These are phyloP conservation scores for Pempheris klunzingeri DNA, from an alignment of 2,797 vertebrate genomes.

Conservation along the genomic window DNA sequence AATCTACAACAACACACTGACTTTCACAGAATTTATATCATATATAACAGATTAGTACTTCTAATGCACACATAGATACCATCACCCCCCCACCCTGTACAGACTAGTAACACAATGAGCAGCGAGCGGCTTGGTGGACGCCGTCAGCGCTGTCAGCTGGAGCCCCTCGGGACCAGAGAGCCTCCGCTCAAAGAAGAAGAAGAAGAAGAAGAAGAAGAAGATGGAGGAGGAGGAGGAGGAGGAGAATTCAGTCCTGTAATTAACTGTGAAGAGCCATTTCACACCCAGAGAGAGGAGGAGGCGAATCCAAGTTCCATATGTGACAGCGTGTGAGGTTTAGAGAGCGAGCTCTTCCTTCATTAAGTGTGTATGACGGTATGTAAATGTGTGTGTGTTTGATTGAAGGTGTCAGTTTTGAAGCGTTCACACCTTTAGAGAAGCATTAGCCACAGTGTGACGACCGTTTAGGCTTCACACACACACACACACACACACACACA, in stretches of 20 bases:
- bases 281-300: background rate
- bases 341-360: background rate
- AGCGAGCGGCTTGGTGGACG: background rate
- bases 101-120: background rate
- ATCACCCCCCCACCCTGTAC: background rate
- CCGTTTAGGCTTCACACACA: conserved; percentile 16
- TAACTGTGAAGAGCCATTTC: conserved; percentile 39
- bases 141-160: background rate
- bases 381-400: background rate
- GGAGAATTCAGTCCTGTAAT: conserved; percentile 15
- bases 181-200: background rate
- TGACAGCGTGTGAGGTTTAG: background rate
- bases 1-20: background rate
- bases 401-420: conserved; percentile 9
- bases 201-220: background rate
- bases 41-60: background rate
- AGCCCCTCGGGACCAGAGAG: background rate
- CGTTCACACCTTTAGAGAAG: conserved; percentile 6
- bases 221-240: background rate
- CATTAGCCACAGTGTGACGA: conserved; percentile 26
- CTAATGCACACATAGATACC: background rate
- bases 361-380: background rate
- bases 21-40: background rate
- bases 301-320: background rate
- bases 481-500: conserved; percentile 11